A percentile compares a stretch with the other conserved stretches of the same genome.
These are phyloP conservation scores for Terrapene triunguis DNA, from an alignment of 2,113 vertebrate species.

Conservation along the genomic window DNA sequence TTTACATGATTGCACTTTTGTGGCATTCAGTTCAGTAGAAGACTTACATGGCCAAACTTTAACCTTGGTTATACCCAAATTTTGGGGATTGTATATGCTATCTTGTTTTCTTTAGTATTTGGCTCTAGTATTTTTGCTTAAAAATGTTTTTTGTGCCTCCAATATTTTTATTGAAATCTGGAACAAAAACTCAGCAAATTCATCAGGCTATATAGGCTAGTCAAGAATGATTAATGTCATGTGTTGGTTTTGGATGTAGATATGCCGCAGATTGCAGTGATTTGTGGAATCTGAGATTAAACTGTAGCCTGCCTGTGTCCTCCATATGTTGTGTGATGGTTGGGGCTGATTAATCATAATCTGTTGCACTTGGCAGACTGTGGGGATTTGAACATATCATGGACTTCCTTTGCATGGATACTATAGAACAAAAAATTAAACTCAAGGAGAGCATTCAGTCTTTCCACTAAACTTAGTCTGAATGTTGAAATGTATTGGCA, in stretches of 20 bases:
- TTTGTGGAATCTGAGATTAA: constrained; percentile 54
- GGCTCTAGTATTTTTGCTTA: constrained; percentile 36
- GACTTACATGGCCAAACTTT: background rate
- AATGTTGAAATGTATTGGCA: background rate
- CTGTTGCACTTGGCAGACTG: background rate
- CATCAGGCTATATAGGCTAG: constrained; percentile 37
- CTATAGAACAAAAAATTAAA: background rate
- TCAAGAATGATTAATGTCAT: constrained; percentile 56
- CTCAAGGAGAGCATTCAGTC: constrained; percentile 32
- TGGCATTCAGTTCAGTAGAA: background rate
- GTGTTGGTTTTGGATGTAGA: constrained; percentile 60
- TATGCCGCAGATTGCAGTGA: constrained; percentile 19
- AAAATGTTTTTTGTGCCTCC: constrained; percentile 57
- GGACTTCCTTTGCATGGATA: background rate
- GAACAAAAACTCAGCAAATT: constrained; percentile 63
- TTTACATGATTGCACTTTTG: background rate
- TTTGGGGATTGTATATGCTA: background rate
- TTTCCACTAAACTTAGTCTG: background rate
- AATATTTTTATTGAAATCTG: background rate
- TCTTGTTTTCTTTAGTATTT: constrained; percentile 40
- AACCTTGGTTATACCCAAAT: background rate
- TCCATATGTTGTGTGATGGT: constrained; percentile 39
- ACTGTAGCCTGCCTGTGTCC: constrained; percentile 19
- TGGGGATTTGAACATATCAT: constrained; percentile 1
- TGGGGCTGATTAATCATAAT: constrained; percentile 20